Evolutionary conservation across 2,888 invertebrate genomes (phyloP).

Genomic region (Phaonia tiefii): DNA sequence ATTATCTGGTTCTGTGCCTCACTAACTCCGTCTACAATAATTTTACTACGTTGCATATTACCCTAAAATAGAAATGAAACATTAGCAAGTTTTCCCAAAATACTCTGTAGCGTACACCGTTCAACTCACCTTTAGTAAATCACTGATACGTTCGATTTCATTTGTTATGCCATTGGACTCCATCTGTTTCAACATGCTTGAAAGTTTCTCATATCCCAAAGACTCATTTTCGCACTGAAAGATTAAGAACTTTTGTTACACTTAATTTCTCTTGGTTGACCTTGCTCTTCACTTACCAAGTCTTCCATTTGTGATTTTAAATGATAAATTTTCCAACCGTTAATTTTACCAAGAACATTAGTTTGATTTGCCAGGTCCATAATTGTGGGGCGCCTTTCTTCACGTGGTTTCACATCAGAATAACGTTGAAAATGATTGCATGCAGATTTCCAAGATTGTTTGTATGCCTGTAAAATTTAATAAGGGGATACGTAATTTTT

Average conservation of each 20-base stretch:
- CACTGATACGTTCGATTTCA: slow-evolving; percentile 82
- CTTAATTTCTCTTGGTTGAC: neutral
- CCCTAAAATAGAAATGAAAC: slow-evolving; percentile 83
- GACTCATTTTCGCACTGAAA: slow-evolving; percentile 82
- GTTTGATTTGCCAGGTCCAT: slow-evolving; percentile 94
- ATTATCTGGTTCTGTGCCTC: slow-evolving; percentile 94
- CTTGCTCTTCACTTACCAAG: slow-evolving; percentile 83
- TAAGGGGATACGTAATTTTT: neutral
- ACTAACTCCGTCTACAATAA: slow-evolving; percentile 94
- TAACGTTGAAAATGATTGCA: slow-evolving; percentile 88
- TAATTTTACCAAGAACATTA: slow-evolving; percentile 91
- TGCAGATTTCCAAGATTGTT: slow-evolving; percentile 86
- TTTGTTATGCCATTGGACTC: slow-evolving; percentile 81
- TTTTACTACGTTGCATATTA: slow-evolving; percentile 95
- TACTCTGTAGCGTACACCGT: slow-evolving; percentile 11
- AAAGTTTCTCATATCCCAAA: slow-evolving; percentile 79
- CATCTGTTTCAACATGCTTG: slow-evolving; percentile 78
- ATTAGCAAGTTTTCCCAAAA: neutral
- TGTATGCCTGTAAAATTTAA: slow-evolving; percentile 83
- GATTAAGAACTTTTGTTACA: slow-evolving; percentile 9
- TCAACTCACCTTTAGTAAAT: slow-evolving; percentile 84
- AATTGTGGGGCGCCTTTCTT: slow-evolving; percentile 92
- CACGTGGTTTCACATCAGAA: slow-evolving; percentile 92
- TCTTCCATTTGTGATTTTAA: slow-evolving; percentile 96
- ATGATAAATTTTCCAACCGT: slow-evolving; percentile 97